Evolutionary conservation across 2,888 invertebrate genomes (phyloP).

Genomic region (Polyommatus icarus): DNA sequence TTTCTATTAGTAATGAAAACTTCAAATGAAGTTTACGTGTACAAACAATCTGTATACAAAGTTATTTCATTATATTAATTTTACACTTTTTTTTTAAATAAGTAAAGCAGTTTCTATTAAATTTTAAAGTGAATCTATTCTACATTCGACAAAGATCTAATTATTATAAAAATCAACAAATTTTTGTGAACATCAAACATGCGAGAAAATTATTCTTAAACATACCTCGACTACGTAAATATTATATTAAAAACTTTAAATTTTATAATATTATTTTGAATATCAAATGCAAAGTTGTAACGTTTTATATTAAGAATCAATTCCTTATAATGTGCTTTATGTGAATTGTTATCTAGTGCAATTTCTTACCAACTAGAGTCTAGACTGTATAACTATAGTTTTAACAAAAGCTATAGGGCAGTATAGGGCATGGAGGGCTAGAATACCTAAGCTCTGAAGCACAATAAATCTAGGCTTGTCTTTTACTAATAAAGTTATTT

Average conservation of each 20-base stretch:
- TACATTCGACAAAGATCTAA: background rate
- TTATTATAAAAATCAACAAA: background rate
- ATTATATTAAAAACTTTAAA: no score
- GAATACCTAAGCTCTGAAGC: no score
- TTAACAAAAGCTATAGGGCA: no score
- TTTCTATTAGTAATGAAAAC: no score
- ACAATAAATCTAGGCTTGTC: no score
- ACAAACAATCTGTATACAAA: background rate
- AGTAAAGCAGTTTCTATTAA: no score
- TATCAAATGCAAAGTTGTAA: no score
- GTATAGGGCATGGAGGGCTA: no score
- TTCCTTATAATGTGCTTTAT: background rate
- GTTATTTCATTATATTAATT: background rate
- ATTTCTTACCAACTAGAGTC: background rate
- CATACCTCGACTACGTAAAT: background rate
- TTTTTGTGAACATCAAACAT: background rate
- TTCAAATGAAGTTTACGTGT: background rate
- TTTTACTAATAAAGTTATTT: no score
- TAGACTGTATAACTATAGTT: no score
- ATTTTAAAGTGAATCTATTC: background rate
- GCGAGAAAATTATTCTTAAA: background rate
- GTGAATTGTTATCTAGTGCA: background rate
- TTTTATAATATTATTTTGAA: no score
- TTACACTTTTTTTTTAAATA: no score
- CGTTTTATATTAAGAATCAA: slow-evolving; percentile 1